phyloP scores from a whole-genome alignment of 2,888 invertebrate genomes.

The Hofmannophila pseudospretella region DNA sequence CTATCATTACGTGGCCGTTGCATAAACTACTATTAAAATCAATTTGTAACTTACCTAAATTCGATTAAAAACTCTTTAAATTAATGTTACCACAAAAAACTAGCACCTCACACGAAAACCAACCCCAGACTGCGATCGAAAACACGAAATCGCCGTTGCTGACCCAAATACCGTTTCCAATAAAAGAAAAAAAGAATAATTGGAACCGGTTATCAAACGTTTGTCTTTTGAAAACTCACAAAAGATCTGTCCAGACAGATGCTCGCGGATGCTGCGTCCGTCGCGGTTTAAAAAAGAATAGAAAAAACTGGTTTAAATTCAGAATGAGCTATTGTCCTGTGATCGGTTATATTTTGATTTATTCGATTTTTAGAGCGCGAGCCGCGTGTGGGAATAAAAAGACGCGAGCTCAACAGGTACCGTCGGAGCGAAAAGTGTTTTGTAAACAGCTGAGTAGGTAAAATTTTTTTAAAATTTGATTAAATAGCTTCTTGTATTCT shows the following conservation, averaged over 20 bases:
- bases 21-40: too few species aligned
- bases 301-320: conserved; percentile 63
- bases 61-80: conserved; percentile 2
- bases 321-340: conserved; percentile 67
- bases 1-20: too few species aligned
- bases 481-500: too few species aligned
- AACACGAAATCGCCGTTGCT: conserved; percentile 51
- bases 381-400: conserved; percentile 61
- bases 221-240: conserved; percentile 62
- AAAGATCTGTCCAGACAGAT: conserved; percentile 65
- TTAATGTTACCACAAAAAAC: conserved; percentile 9
- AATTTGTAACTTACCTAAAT: background rate
- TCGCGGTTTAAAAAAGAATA: conserved; percentile 37
- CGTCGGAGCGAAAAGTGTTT: conserved; percentile 33
- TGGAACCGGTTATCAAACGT: conserved; percentile 60
- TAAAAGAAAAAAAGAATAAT: conserved; percentile 36
- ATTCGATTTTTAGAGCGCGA: conserved; percentile 71
- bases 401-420: conserved; percentile 71
- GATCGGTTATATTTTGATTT: conserved; percentile 76
- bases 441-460: background rate
- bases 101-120: conserved; percentile 26
- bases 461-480: too few species aligned
- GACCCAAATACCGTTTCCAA: conserved; percentile 56
- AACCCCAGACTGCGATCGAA: conserved; percentile 41
- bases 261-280: conserved; percentile 69